Percentiles rank a stretch among this genome's conserved stretches.
phyloP scores from a whole-genome alignment of 2,113 vertebrate species.

The Lepisosteus osseus region DNA sequence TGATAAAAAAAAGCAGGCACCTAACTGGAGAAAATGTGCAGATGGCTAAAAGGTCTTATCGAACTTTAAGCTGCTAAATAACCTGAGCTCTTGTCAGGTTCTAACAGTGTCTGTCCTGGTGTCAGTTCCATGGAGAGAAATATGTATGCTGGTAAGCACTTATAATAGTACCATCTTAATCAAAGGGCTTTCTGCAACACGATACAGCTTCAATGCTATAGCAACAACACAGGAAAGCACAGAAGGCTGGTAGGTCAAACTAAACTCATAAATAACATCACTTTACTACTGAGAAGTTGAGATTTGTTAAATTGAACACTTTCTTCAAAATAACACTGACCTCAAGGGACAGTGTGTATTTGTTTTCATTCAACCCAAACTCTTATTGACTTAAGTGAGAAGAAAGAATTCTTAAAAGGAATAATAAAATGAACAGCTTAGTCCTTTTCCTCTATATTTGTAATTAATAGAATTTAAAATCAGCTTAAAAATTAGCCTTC shows the following conservation, averaged over 20 bases:
- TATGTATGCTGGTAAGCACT: neutral
- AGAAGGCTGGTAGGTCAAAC: rapidly evolving
- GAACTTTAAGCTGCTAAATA: neutral
- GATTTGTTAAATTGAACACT: too few relatives aligned
- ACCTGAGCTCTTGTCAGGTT: neutral
- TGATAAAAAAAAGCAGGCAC: neutral
- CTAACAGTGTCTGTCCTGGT: neutral
- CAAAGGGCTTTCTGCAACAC: neutral
- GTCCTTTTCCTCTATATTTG: too few relatives aligned
- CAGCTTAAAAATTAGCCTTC: too few relatives aligned
- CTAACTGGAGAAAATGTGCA: neutral
- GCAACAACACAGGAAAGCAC: neutral
- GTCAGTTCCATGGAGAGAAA: neutral
- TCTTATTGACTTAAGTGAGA: too few relatives aligned
- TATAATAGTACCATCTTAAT: neutral
- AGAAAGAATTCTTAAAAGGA: too few relatives aligned
- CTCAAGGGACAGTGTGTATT: too few relatives aligned
- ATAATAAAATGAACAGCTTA: too few relatives aligned
- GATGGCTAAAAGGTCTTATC: neutral
- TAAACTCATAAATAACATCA: neutral
- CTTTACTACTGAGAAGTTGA: neutral
- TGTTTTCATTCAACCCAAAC: too few relatives aligned
- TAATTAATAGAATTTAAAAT: too few relatives aligned
- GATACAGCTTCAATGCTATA: neutral
- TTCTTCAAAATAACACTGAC: too few relatives aligned